Evolutionary conservation across 2,113 vertebrate species (phyloP), one percentile per base, ranked within the genome.

Genomic region (Dissostichus mawsoni): DNA sequence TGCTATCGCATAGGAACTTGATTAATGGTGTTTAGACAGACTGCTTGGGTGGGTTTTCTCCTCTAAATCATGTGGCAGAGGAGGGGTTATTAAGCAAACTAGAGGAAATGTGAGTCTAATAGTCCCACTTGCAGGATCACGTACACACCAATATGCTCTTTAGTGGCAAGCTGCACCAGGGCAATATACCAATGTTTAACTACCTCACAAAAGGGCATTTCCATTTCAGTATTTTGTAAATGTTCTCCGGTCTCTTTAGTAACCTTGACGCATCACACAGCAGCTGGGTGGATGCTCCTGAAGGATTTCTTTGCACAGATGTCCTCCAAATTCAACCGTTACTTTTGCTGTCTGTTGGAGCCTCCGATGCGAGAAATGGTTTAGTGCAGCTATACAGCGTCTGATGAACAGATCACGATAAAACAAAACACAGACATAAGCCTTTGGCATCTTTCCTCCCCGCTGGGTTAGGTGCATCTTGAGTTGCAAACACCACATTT

Each of bases 21-120:
- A 93, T 90, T 87, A 90, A 93, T 90, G 63, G 82, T 84, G 72
- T 87, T 91, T 88, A 78, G 74, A 86, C 85, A 71, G 67, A 89
- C 73, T 81, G 50, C 18, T 67, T 69, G 66, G 52, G 82, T 81
- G 87, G 88, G 25, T 82, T 90, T 71, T 73, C 86, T 89, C 74
- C 56, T 76, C 80, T 90, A 87, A 76, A 85, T 89, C 79, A 89
- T 70, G 67, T 20, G 29, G 72, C 83, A 74, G 51, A 80, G 74
- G 69, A 71, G 61, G 61, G 79, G 62, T 83, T 78, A 81, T 82
- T 84, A 82, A 67, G 74, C 44, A 83, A 82, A 76, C 68, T 8
- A 72, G 23, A 59, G 23, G 45, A 64, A 87, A 80, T 56, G 63
- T 44, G 71, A 53, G 20, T 64, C n/a, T 68, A 68, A 79, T 68